phyloP scores from a whole-genome alignment of 2,888 invertebrate genomes.

The Alentia gelatinosa region DNA sequence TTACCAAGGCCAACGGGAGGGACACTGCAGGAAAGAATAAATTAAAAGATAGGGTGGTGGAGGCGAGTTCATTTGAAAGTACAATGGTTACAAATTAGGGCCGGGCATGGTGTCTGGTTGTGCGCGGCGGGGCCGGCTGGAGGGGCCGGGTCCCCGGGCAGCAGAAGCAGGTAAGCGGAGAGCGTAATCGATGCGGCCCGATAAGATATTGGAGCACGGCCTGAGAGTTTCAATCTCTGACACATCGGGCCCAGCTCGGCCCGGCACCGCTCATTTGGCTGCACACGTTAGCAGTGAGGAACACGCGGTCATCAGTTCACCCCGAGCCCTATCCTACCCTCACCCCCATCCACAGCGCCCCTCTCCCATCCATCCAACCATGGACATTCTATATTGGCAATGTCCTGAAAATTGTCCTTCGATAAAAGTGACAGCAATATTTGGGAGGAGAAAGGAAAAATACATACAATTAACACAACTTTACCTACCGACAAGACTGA shows the following conservation, averaged over 20 bases:
- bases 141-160: background rate
- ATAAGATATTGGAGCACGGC: conserved; percentile 15
- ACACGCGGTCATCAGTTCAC: background rate
- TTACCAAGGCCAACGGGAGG: background rate
- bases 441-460: too few species aligned
- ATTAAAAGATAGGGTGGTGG: background rate
- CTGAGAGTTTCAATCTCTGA: background rate
- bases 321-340: background rate
- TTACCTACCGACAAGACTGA: too few species aligned
- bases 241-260: background rate
- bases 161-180: background rate
- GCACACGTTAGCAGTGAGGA: background rate
- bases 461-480: too few species aligned
- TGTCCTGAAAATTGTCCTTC: too few species aligned
- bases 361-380: too few species aligned
- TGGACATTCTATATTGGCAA: too few species aligned
- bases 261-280: conserved; percentile 16
- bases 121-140: conserved; percentile 2
- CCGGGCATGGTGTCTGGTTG: background rate
- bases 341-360: background rate
- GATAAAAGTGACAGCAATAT: too few species aligned
- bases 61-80: background rate
- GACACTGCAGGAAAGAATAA: background rate
- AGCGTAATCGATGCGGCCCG: background rate
- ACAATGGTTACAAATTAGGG: conserved; percentile 39